Base-by-base conservation (phyloP, 2,797 vertebrate genomes). In the Pagetopsis macropterus region DNA sequence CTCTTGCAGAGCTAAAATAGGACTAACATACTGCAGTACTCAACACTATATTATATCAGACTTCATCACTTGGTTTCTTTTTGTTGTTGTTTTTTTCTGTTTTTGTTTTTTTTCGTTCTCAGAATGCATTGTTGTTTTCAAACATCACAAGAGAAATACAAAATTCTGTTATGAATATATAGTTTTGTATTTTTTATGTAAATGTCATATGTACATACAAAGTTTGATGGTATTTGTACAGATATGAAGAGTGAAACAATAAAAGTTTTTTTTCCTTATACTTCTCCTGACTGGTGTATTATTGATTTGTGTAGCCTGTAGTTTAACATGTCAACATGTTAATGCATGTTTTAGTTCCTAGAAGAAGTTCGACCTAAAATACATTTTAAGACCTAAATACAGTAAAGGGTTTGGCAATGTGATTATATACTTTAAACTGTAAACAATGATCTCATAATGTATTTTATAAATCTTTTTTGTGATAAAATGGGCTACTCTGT, bases 171-270 rank as follows among this genome's bases (percentile, higher is more conserved):
- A 92, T 94, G 97, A 97, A 98, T 98, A 99, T 98, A 99, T 99
- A 99, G 98, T 99, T 99, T 98, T 99, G 97, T 99, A 99, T 98
- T 99, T 99, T 99, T 96, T 98, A 98, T 99, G 98, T 99, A 99
- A 98, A 99, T 99, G 97, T 98, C 96, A 96, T 96, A 96, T 99
- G 98, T 99, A 99, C 96, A 99, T 99, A 99, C 95, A 99, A 98
- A 96, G 97, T 99, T 98, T 98, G 98, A 97, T 96, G 96, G 96
- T 98, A 98, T 99, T 98, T 99, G 97, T 99, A 99, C 96, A 99
- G 97, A 99, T 96, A 98, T 94, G 94, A 98, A 96, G 96, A 97
- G 96, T 98, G 96, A 97, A 97, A 96, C 93, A 96, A 97, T 96
- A 96, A 96, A 94, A 87, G 75, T 88, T 90, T 87, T 83, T 37